Evolutionary conservation across 2,888 invertebrate genomes (phyloP), one percentile per base, ranked within the genome.

Genomic region (Chirona hameri): DNA sequence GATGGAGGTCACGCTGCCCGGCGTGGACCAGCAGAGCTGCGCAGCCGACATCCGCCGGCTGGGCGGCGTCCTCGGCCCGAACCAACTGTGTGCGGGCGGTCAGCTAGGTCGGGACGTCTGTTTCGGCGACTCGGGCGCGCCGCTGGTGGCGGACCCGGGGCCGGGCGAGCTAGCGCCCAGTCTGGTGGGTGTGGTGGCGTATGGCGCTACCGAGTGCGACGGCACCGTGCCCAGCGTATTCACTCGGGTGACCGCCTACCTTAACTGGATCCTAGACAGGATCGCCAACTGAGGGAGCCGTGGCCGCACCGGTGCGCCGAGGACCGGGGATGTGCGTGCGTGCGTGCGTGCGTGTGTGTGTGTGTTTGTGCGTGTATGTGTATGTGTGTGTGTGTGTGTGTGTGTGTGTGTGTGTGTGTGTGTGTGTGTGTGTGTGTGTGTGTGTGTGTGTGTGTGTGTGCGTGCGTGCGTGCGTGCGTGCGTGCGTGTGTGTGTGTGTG

Each of bases 61-160:
- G 72, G 72, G 72, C 72, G 72, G 72, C 72, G 4, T 14, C 15
- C 72, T 72, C 31, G 31, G 72, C 15, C 72, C 29, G 18, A 29
- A 29, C 15, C 72, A 72, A 31, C 29, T 72, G 27, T 72, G 72
- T 86, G 93, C 93, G 15, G 94, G 94, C 4, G 93, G 94, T 0
- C 89, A 90, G 65, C 90, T 89, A 83, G 90, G 91, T 5, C 90
- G 92, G 86, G 94, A 94, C 86, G 92, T 93, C 0, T 95, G 94
- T 86, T 90, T 89, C 29, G 94, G 94, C 0, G 94, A 94, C 86
- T 93, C 93, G 0, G 94, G 94, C 0, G 94, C 94, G 7, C 94
- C 94, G 0, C 88, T 94, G 10, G 93, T 94, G 93, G 89, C 88
- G 85, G 87, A 52, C 52, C 52, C 88, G 72, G 88, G 88, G 85